Conservation (phyloP, 2,113 vertebrate species). For the Prunella himalayana region DNA sequence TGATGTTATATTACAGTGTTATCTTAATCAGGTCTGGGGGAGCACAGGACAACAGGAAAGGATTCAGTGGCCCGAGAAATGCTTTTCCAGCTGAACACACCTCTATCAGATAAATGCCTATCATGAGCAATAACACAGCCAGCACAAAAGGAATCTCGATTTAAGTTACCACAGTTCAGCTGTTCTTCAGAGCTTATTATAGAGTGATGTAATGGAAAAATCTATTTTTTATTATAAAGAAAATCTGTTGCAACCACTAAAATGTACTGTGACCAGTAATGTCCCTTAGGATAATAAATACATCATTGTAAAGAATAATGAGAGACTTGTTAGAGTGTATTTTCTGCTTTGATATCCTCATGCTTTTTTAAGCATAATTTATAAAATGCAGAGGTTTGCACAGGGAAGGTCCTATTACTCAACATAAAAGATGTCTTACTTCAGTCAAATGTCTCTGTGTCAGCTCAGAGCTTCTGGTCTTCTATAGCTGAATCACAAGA, state of each 20-base stretch:
- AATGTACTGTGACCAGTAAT: not conserved
- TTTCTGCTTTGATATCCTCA: not conserved
- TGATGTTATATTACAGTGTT: not conserved
- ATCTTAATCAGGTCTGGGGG: not conserved
- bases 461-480: not conserved
- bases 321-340: not conserved
- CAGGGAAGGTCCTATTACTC: not conserved
- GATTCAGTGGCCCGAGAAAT: slow-evolving; percentile 27
- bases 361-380: not conserved
- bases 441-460: not conserved
- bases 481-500: not conserved
- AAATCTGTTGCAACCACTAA: not conserved
- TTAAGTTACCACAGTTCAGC: not conserved
- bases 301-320: not conserved
- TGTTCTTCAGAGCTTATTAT: not conserved
- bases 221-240: slow-evolving; percentile 12
- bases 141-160: not conserved
- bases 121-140: not conserved
- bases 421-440: not conserved
- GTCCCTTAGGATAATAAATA: not conserved
- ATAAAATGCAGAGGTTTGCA: not conserved
- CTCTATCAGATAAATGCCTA: not conserved
- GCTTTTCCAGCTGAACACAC: slow-evolving; percentile 31
- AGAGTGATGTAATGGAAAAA: not conserved
- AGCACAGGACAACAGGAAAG: not conserved